A percentile compares a stretch with the other conserved stretches of the same genome.
Evolutionary conservation across 2,888 invertebrate genomes (phyloP).

Genomic region (Melanostoma mellinum): DNA sequence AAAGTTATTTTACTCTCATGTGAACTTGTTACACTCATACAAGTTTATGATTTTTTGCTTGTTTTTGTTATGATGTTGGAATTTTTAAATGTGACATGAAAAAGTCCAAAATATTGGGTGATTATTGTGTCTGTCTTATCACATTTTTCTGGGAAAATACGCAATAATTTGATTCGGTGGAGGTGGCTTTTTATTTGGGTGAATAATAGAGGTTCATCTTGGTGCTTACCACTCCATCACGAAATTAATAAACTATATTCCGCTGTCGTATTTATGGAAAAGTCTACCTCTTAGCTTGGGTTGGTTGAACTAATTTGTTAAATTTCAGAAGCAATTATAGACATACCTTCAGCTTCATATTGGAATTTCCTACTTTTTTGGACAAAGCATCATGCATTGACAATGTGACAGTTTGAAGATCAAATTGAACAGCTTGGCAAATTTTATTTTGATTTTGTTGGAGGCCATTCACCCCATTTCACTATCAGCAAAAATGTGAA

Average conservation of each 20-base stretch:
- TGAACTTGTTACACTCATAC: slow-evolving; percentile 3
- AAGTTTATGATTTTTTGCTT: slow-evolving; percentile 23
- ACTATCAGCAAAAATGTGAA: not conserved
- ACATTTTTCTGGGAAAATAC: not conserved
- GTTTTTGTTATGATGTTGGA: not conserved
- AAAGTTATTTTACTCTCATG: slow-evolving; percentile 51
- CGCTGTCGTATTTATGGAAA: no score
- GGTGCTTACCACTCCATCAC: no score
- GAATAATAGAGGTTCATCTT: no score
- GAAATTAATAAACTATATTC: no score
- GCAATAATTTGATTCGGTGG: not conserved
- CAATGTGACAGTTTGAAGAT: not conserved
- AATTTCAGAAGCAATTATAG: no score
- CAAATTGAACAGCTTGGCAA: slow-evolving; percentile 1
- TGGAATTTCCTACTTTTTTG: no score
- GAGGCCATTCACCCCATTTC: slow-evolving; percentile 5
- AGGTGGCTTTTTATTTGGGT: not conserved
- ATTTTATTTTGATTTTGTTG: not conserved
- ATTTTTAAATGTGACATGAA: slow-evolving; percentile 9
- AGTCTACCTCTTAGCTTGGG: no score
- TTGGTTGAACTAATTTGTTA: no score
- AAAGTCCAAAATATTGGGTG: slow-evolving; percentile 1
- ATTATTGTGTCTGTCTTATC: slow-evolving; percentile 23
- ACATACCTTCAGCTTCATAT: no score
- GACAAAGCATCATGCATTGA: no score